These are phyloP conservation scores for Pinctada fucata DNA, from an alignment of 2,888 invertebrate genomes.

Conservation along the genomic window DNA sequence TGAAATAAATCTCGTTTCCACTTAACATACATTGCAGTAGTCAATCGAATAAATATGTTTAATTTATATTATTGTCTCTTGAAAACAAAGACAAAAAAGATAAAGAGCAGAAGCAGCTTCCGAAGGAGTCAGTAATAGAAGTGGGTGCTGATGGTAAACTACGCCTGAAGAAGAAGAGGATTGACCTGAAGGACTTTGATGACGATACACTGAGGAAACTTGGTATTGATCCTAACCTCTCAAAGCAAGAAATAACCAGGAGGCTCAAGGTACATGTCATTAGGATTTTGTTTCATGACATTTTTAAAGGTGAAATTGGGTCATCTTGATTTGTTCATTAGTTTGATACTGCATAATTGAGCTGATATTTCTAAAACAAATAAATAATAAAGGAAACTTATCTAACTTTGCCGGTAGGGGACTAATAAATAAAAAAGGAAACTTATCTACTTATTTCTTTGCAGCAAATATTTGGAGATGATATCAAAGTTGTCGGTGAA, in stretches of 20 bases:
- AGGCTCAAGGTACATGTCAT: constrained; percentile 58
- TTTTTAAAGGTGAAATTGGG: too few species aligned
- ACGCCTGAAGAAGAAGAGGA: constrained; percentile 65
- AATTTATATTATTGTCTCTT: too few species aligned
- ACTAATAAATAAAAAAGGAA: neutral
- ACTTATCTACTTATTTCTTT: constrained; percentile 7
- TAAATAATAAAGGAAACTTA: too few species aligned
- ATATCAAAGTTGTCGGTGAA: constrained; percentile 61
- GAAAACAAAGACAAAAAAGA: too few species aligned
- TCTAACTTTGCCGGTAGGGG: too few species aligned
- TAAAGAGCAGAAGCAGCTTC: neutral
- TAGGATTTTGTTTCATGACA: too few species aligned
- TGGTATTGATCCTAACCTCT: constrained; percentile 72
- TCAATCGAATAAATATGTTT: too few species aligned
- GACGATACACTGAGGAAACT: constrained; percentile 67
- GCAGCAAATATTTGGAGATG: constrained; percentile 71
- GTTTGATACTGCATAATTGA: too few species aligned
- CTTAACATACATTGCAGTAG: too few species aligned
- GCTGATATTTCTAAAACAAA: too few species aligned
- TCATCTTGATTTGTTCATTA: too few species aligned
- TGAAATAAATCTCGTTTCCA: too few species aligned
- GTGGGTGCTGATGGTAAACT: constrained; percentile 68
- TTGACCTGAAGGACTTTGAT: constrained; percentile 70
- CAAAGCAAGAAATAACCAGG: constrained; percentile 69
- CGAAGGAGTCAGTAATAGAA: constrained; percentile 58